phyloP scores from a whole-genome alignment of 2,888 invertebrate species.

The Eupithecia inturbata region DNA sequence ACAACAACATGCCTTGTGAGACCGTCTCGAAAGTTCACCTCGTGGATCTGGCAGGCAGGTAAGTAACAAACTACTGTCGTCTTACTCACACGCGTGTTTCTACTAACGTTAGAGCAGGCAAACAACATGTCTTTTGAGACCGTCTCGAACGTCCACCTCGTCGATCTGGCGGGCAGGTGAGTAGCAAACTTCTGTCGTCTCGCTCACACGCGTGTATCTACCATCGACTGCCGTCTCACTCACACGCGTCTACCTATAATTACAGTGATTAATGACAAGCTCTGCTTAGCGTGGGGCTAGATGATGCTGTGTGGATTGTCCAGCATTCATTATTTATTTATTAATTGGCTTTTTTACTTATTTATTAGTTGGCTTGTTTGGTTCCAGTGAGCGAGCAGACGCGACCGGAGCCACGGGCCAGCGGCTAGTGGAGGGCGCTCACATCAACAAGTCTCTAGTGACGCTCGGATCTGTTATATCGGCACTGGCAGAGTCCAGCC shows the following conservation, averaged over 20 bases:
- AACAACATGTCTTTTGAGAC: no score
- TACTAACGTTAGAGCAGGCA: no score
- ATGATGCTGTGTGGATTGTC: no score
- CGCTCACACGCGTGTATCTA: conserved; percentile 95
- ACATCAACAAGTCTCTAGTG: conserved; percentile 95
- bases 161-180: no score
- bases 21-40: conserved; percentile 95
- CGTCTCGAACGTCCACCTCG: no score
- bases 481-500: conserved; percentile 89
- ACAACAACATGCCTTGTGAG: conserved; percentile 94
- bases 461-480: conserved; percentile 95
- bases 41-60: conserved; percentile 95
- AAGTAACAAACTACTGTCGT: conserved; percentile 25
- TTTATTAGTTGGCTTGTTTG: neutral
- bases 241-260: conserved; percentile 95
- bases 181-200: neutral
- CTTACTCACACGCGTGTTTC: conserved; percentile 80
- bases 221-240: conserved; percentile 86
- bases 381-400: conserved; percentile 91
- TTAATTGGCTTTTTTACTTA: neutral
- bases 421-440: conserved; percentile 94
- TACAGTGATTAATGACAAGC: no score
- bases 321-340: no score
- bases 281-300: no score
- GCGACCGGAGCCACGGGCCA: conserved; percentile 96